These are phyloP conservation scores for Arctopsyche grandis DNA, from an alignment of 1,140 invertebrate genomes.

Conservation along the genomic window DNA sequence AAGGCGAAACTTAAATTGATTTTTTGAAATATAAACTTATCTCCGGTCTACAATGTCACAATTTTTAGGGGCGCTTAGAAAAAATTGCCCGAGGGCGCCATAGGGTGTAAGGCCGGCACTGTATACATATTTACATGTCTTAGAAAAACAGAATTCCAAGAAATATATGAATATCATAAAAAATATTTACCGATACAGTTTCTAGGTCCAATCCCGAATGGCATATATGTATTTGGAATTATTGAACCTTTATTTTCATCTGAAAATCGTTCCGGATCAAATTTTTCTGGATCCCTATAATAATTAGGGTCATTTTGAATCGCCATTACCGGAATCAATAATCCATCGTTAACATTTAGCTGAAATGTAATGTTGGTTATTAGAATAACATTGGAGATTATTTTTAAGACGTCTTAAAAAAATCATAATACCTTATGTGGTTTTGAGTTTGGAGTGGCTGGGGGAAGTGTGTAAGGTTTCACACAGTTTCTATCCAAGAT, in stretches of 20 bases:
- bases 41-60: too few species aligned
- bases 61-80: too few species aligned
- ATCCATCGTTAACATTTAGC: constrained; percentile 53
- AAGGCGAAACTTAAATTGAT: too few species aligned
- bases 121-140: too few species aligned
- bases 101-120: too few species aligned
- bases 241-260: constrained; percentile 58
- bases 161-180: not conserved
- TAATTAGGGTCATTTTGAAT: constrained; percentile 65
- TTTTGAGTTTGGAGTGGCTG: constrained; percentile 47
- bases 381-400: constrained; percentile 1
- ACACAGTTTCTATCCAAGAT: constrained; percentile 64
- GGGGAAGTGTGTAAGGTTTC: constrained; percentile 57
- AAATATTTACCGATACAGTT: constrained; percentile 66
- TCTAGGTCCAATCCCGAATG: constrained; percentile 67
- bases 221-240: constrained; percentile 62
- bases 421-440: constrained; percentile 25
- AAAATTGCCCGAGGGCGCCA: too few species aligned
- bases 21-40: too few species aligned
- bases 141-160: too few species aligned
- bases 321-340: constrained; percentile 58
- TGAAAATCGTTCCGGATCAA: constrained; percentile 70
- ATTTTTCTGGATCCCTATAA: constrained; percentile 69
- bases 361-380: constrained; percentile 24
- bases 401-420: not conserved